Base-by-base conservation (phyloP, 2,888 invertebrate genomes). In the Phortica magna region DNA sequence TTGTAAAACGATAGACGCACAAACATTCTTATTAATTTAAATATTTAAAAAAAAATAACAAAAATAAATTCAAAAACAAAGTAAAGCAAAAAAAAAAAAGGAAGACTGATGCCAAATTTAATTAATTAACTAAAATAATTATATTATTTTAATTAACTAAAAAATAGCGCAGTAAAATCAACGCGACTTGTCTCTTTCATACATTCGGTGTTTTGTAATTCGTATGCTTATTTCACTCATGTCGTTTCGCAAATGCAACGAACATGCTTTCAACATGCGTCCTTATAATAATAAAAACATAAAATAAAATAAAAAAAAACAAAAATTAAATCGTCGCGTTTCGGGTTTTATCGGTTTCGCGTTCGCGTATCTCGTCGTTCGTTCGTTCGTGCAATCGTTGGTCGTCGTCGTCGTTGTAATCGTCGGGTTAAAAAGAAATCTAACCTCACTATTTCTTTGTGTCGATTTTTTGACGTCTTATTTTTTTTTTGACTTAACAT, bases 341-440 rank as follows among this genome's bases (percentile, higher is more conserved):
- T 89, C 90, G 90, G 89, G 88, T 85, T 85, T 77, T 83, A 82
- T 89, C 90, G 89, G 89, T 89, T 83, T 88, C 90, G 90, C 85
- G 89, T 85, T 85, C 90, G 89, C 89, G 90, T 89, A 79, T 79
- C 80, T 87, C 90, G 90, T 87, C 90, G 89, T 84, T 89, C 89
- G 90, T 88, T 88, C 89, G 84, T 84, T 87, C 87, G 87, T 71
- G 22, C 55, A 22, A 2, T 71, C 80, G 77, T 77, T 76, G 64
- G 67, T 79, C 81, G 81, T 59, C 57, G 59, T 39, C 57, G 53
- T 67, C 48, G 41, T 61, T n/a, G 64, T 81, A 80, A 75, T 78
- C 79, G 77, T 79, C 80, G 79, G 77, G 55, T 76, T 72, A 73
- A 84, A 82, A 31, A 31, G 3, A 31, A 31, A 31, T 31, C 31